A percentile compares a stretch with the other conserved stretches of the same genome.
Evolutionary conservation across 1,140 invertebrate genomes (phyloP).

Genomic region (Drosophila burlai): DNA sequence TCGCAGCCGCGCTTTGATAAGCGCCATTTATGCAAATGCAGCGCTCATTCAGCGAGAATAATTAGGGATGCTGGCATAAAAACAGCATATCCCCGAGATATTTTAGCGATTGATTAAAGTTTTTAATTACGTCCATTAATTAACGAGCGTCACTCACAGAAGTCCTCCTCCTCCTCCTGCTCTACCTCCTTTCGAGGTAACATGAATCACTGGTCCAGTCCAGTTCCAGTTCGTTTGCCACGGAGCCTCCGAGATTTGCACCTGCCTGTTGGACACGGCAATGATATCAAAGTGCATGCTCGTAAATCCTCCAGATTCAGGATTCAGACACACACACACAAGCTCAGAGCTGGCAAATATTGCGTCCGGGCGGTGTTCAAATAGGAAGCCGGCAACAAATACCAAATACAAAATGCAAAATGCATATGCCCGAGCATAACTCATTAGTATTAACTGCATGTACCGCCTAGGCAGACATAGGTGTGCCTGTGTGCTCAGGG

Average conservation of each 20-base stretch:
- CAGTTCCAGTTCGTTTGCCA: constrained; percentile 2
- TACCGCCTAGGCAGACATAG: constrained; percentile 28
- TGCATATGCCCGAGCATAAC: constrained; percentile 69
- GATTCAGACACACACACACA: not conserved
- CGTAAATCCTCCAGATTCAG: constrained; percentile 50
- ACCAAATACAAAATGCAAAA: constrained; percentile 52
- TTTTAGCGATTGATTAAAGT: constrained; percentile 41
- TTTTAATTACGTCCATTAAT: constrained; percentile 57
- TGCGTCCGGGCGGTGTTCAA: constrained; percentile 40
- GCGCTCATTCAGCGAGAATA: constrained; percentile 26
- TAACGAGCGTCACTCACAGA: constrained; percentile 22
- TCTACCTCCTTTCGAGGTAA: not conserved
- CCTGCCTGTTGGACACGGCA: constrained; percentile 36
- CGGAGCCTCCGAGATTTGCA: constrained; percentile 38
- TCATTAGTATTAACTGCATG: constrained; percentile 81
- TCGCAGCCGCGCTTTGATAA: constrained; percentile 30
- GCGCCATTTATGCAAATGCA: constrained; percentile 39
- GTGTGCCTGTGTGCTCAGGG: constrained; percentile 10
- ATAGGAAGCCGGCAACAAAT: constrained; percentile 40
- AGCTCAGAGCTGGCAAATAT: constrained; percentile 43
- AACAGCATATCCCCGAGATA: constrained; percentile 5
- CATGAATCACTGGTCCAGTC: constrained; percentile 13
- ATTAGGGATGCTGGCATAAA: constrained; percentile 18
- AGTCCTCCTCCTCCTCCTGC: not conserved
- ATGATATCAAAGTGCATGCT: constrained; percentile 40